phyloP scores from a whole-genome alignment of 2,113 vertebrate genomes.

The Prochilodus magdalenae region DNA sequence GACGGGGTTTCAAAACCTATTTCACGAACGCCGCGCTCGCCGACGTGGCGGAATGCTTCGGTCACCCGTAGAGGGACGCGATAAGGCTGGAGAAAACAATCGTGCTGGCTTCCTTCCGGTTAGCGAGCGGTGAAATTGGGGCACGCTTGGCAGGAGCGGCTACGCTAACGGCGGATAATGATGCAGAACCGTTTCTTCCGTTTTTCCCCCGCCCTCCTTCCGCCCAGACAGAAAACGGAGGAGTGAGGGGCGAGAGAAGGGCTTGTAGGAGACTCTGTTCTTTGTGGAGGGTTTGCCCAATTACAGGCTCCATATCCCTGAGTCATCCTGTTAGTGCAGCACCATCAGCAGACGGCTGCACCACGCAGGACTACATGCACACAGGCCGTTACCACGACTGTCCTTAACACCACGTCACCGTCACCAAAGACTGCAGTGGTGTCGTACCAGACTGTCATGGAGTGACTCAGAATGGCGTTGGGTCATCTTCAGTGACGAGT shows the following conservation, averaged over 20 bases:
- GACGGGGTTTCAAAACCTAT: not conserved
- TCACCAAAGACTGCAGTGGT: no score
- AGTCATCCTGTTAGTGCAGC: no score
- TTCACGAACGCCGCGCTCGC: not conserved
- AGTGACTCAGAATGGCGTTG: no score
- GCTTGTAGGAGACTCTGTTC: not conserved
- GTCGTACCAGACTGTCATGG: no score
- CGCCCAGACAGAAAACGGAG: no score
- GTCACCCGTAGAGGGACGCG: constrained; percentile 23
- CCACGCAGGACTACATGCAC: no score
- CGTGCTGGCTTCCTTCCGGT: not conserved
- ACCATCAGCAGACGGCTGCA: no score
- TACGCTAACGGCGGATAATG: constrained; percentile 25
- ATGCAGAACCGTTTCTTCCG: constrained; percentile 29
- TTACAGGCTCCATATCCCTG: not conserved
- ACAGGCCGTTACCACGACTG: no score
- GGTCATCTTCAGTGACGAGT: no score
- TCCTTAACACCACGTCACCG: no score
- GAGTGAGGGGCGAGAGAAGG: no score
- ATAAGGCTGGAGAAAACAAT: constrained; percentile 32
- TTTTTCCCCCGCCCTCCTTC: not conserved
- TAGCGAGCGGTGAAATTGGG: constrained; percentile 47
- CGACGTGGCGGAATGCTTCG: not conserved
- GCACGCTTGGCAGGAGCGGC: not conserved
- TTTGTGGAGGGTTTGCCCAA: not conserved